Evolutionary conservation across 2,888 invertebrate species (phyloP).

Genomic region (Spilosoma lubricipeda): DNA sequence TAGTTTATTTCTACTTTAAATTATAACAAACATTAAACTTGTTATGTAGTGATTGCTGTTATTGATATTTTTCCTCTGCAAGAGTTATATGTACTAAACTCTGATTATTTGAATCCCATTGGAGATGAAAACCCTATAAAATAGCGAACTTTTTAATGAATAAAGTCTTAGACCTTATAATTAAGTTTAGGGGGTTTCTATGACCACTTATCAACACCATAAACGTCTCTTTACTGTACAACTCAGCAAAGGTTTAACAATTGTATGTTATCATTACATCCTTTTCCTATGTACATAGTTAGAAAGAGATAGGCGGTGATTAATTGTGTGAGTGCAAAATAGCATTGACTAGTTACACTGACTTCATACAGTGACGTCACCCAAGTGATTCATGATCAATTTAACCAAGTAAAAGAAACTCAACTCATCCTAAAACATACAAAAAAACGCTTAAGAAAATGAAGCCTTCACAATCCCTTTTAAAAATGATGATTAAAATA

Average conservation of each 20-base stretch:
- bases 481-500: slow-evolving; percentile 68
- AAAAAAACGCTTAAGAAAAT: slow-evolving; percentile 52
- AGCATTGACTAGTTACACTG: neutral
- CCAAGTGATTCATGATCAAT: neutral
- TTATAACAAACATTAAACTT: no score
- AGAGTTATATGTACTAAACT: no score
- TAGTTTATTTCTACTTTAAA: no score
- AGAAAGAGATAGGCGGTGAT: neutral
- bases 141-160: no score
- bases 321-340: neutral
- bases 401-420: neutral
- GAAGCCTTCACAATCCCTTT: slow-evolving; percentile 63
- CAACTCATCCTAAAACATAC: neutral
- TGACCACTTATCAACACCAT: neutral
- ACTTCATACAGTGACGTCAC: slow-evolving; percentile 3
- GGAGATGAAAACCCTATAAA: no score
- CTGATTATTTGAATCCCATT: no score
- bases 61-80: neutral
- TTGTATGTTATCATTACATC: neutral
- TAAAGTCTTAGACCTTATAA: no score
- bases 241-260: neutral
- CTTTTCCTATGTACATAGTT: neutral
- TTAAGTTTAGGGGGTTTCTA: no score
- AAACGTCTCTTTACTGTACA: neutral
- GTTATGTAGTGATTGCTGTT: neutral